A percentile compares a stretch with the other conserved stretches of the same genome.
Evolutionary conservation across 2,888 invertebrate species (phyloP).

Genomic region (Ephialtes manifestator): DNA sequence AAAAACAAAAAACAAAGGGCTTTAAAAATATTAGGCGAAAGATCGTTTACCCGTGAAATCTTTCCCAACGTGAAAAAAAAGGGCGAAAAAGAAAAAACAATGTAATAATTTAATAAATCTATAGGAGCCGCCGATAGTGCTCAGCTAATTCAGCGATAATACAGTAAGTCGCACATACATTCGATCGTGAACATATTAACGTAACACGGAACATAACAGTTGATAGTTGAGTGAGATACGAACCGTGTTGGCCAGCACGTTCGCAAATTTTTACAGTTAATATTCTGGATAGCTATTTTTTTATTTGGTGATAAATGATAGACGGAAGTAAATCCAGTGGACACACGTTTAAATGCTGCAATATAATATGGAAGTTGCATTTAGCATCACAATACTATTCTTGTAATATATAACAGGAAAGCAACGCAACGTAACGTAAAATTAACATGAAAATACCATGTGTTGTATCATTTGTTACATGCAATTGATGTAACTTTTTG

Average conservation of each 20-base stretch:
- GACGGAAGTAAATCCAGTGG: not conserved
- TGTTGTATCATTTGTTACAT: too few relatives aligned
- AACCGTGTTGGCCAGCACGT: constrained; percentile 45
- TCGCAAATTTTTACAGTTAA: constrained; percentile 44
- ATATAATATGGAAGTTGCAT: too few relatives aligned
- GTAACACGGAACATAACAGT: constrained; percentile 40
- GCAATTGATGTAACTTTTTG: too few relatives aligned
- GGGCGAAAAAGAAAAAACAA: constrained; percentile 25
- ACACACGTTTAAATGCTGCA: too few relatives aligned
- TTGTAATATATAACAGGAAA: too few relatives aligned
- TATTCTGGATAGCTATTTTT: constrained; percentile 36
- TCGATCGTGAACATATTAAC: constrained; percentile 50
- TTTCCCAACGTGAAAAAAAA: constrained; percentile 36
- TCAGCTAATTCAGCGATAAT: constrained; percentile 61
- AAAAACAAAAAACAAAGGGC: constrained; percentile 45
- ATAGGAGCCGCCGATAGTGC: constrained; percentile 68
- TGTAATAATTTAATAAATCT: constrained; percentile 48
- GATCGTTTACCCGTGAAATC: constrained; percentile 45
- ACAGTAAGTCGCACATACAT: constrained; percentile 59
- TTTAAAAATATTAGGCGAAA: constrained; percentile 58
- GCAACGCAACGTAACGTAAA: too few relatives aligned
- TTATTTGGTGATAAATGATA: constrained; percentile 5
- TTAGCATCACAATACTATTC: too few relatives aligned
- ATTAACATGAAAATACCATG: too few relatives aligned
- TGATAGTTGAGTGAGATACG: constrained; percentile 40